phyloP scores from a whole-genome alignment of 2,888 invertebrate species.

The Spisula solida region DNA sequence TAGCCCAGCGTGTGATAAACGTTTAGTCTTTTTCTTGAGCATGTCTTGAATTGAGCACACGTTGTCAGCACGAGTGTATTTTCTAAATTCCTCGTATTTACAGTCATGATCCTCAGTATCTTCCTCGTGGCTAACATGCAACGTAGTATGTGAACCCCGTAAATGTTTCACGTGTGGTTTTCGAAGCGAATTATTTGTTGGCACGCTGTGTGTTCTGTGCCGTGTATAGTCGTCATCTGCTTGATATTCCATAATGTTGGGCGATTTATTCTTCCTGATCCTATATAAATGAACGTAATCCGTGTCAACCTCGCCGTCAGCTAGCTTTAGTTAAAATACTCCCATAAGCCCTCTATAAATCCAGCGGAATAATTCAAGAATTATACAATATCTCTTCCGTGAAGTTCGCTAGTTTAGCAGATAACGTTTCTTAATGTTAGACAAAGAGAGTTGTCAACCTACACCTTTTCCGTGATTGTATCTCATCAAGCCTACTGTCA shows the following conservation, averaged over 20 bases:
- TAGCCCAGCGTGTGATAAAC: neutral
- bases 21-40: neutral
- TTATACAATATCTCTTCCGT: neutral
- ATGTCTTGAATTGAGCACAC: neutral
- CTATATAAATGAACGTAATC: neutral
- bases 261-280: neutral
- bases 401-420: neutral
- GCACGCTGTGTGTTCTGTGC: neutral
- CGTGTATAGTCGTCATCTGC: neutral
- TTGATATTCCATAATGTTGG: neutral
- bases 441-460: neutral
- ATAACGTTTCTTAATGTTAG: neutral
- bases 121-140: neutral
- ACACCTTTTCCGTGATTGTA: neutral
- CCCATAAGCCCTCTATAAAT: neutral
- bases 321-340: neutral
- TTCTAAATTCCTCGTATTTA: neutral
- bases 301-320: neutral
- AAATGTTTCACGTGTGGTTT: conserved; percentile 14
- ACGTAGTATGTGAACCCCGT: neutral
- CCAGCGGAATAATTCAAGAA: neutral
- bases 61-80: neutral
- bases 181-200: neutral
- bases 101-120: neutral
- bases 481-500: neutral